phyloP scores from a whole-genome alignment of 2,113 vertebrate genomes.

The Sprattus sprattus region DNA sequence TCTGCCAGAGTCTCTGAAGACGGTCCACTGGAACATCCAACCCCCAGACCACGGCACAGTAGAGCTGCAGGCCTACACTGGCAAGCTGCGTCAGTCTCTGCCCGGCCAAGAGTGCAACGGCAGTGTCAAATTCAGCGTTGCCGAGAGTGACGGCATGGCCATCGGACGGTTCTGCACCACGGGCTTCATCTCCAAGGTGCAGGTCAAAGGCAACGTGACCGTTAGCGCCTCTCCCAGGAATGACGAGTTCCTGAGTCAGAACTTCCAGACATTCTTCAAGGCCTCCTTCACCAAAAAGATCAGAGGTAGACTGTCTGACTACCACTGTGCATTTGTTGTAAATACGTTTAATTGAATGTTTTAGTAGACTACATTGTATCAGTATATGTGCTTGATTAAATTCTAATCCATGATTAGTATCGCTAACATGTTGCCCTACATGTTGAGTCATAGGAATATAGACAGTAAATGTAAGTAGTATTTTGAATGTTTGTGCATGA shows the following conservation, averaged over 20 bases:
- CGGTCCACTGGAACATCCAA: slow-evolving; percentile 77
- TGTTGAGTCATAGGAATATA: too few relatives aligned
- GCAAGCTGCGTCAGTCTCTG: slow-evolving; percentile 71
- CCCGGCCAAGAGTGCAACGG: slow-evolving; percentile 73
- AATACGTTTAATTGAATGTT: too few relatives aligned
- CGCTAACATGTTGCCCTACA: too few relatives aligned
- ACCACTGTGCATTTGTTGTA: background rate
- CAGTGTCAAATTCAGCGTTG: slow-evolving; percentile 70
- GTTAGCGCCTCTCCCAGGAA: slow-evolving; percentile 67
- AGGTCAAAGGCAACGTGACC: slow-evolving; percentile 76
- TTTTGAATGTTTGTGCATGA: too few relatives aligned
- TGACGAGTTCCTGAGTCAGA: slow-evolving; percentile 41
- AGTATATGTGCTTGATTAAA: background rate
- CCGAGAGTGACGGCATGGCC: slow-evolving; percentile 51
- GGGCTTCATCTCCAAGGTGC: slow-evolving; percentile 79
- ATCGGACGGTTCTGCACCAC: slow-evolving; percentile 80
- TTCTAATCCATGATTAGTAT: background rate
- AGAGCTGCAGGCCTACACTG: slow-evolving; percentile 64
- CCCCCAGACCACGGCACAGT: slow-evolving; percentile 63
- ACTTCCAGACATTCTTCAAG: slow-evolving; percentile 61
- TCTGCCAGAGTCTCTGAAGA: slow-evolving; percentile 70
- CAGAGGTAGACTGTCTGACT: slow-evolving; percentile 71
- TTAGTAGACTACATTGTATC: too few relatives aligned
- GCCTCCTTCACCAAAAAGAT: slow-evolving; percentile 73
- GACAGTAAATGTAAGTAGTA: too few relatives aligned